Conservation (phyloP, 2,113 vertebrate species). For the Taxidea taxus region DNA sequence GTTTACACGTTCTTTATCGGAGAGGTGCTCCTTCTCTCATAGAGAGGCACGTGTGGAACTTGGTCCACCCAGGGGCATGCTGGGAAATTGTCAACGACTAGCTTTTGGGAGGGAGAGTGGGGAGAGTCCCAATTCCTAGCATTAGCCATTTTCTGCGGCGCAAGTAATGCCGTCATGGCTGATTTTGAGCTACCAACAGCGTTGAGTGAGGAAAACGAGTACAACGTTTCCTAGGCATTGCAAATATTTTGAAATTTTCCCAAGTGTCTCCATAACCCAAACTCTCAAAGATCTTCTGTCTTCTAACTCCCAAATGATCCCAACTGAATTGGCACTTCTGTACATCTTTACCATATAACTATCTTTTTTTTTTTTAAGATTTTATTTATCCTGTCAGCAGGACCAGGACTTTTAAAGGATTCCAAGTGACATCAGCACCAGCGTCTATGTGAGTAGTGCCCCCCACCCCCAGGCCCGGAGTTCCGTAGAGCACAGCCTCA, state of each 20-base stretch:
- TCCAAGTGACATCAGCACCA: background rate
- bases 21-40: background rate
- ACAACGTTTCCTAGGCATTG: background rate
- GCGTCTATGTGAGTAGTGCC: background rate
- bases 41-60: background rate
- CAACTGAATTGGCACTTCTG: too few species aligned
- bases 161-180: background rate
- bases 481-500: background rate
- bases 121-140: background rate
- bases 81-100: background rate
- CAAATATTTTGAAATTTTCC: background rate
- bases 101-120: accelerated
- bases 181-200: background rate
- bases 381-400: too few species aligned
- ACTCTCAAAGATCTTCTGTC: background rate
- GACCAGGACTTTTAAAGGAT: background rate
- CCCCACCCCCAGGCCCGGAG: too few species aligned
- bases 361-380: background rate
- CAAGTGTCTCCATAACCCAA: background rate
- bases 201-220: background rate
- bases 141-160: background rate
- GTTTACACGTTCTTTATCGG: background rate
- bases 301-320: background rate
- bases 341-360: background rate
- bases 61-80: background rate